Percentiles rank a stretch among this genome's conserved stretches.
Conservation (phyloP, 23 tunicate species). For the Trididemnum nubilum region DNA sequence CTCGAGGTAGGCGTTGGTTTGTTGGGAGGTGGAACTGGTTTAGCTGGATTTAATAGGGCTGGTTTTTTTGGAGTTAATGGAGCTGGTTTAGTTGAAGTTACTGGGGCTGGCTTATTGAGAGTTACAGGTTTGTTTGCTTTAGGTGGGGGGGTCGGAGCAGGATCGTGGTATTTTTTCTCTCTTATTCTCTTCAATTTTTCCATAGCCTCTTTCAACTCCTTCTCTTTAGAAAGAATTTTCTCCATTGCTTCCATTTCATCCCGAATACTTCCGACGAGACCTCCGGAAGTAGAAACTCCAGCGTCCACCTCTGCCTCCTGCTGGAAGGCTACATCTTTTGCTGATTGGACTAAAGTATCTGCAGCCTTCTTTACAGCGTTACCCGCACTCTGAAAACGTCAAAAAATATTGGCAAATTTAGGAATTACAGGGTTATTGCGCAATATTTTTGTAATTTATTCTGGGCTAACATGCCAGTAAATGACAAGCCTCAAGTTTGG, state of each 20-base stretch:
- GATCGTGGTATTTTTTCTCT: conserved; percentile 56
- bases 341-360: conserved; percentile 68
- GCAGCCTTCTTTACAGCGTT: conserved; percentile 75
- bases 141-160: neutral
- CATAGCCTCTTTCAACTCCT: conserved; percentile 81
- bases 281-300: conserved; percentile 20
- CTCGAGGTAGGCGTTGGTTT: neutral
- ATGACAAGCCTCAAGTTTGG: too few species aligned
- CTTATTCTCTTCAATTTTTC: conserved; percentile 48
- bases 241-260: conserved; percentile 82
- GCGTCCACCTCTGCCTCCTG: conserved; percentile 56
- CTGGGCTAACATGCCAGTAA: too few species aligned
- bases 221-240: conserved; percentile 68
- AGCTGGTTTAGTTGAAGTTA: too few species aligned
- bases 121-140: too few species aligned
- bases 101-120: too few species aligned
- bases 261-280: conserved; percentile 58
- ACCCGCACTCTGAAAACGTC: conserved; percentile 54
- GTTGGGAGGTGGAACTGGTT: too few species aligned
- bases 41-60: too few species aligned
- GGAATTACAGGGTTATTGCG: neutral
- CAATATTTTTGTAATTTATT: too few species aligned
- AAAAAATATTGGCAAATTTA: too few species aligned
- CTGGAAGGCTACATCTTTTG: conserved; percentile 49
- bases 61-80: too few species aligned